A percentile compares a stretch with the other conserved stretches of the same genome.
These are phyloP conservation scores for Typhlichthys subterraneus DNA, from an alignment of 2,797 vertebrate genomes.

Conservation along the genomic window DNA sequence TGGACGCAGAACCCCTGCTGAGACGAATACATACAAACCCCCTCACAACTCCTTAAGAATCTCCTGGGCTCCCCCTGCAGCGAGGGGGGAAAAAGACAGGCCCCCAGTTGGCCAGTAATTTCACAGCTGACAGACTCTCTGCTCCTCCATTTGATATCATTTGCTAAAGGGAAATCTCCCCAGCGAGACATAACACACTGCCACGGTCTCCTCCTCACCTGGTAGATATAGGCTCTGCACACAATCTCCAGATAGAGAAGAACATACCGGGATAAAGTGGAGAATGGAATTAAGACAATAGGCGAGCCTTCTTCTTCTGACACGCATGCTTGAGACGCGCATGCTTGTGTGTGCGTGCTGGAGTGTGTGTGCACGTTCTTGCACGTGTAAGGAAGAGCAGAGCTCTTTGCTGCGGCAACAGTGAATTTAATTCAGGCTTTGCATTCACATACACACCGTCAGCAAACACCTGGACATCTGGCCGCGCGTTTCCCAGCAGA, in stretches of 20 bases:
- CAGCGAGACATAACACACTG: constrained; percentile 61
- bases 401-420: constrained; percentile 21
- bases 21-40: constrained; percentile 39
- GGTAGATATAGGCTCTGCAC: constrained; percentile 48
- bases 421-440: constrained; percentile 43
- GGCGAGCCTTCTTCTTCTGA: constrained; percentile 33
- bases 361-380: constrained; percentile 9
- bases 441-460: constrained; percentile 22
- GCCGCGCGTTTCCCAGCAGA: constrained; percentile 22
- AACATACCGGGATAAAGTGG: constrained; percentile 62
- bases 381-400: constrained; percentile 17
- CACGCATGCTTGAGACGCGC: constrained; percentile 26
- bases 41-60: constrained; percentile 20
- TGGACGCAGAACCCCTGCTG: constrained; percentile 42
- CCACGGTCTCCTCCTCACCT: constrained; percentile 67
- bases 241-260: constrained; percentile 57
- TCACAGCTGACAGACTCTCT: constrained; percentile 80
- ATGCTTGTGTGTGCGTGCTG: constrained; percentile 19
- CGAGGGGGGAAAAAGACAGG: constrained; percentile 72
- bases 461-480: constrained; percentile 57
- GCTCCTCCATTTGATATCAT: constrained; percentile 77
- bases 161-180: constrained; percentile 73
- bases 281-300: constrained; percentile 72
- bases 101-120: constrained; percentile 81
- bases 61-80: constrained; percentile 31